Evolutionary conservation across 2,113 vertebrate species (phyloP).

Genomic region (Toxotes jaculatrix): DNA sequence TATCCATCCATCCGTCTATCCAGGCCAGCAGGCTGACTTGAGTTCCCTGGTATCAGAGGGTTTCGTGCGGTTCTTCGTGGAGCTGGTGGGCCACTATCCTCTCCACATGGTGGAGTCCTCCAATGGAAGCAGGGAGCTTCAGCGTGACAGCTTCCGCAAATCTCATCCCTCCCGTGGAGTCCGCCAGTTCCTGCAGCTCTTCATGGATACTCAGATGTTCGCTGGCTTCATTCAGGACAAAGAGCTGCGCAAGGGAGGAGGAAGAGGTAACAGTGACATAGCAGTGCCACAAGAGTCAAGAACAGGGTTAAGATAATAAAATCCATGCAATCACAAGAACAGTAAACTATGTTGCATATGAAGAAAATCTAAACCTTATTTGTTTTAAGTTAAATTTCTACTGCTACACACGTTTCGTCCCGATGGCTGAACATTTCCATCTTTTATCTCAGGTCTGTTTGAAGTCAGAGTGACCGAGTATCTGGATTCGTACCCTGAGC

Average conservation of each 20-base stretch:
- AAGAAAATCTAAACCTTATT: neutral
- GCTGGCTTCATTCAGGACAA: conserved; percentile 97
- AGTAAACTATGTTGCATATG: neutral
- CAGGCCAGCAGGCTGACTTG: conserved; percentile 76
- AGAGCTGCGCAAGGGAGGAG: conserved; percentile 90
- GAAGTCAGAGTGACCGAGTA: conserved; percentile 92
- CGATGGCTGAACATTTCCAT: neutral
- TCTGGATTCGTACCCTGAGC: conserved; percentile 89
- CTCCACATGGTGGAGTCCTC: conserved; percentile 89
- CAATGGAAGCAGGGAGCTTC: conserved; percentile 87
- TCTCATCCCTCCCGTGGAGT: conserved; percentile 90
- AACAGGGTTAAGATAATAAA: neutral
- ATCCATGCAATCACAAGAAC: neutral
- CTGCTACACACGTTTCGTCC: no score
- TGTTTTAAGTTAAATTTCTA: neutral
- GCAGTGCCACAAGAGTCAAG: neutral
- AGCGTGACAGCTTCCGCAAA: conserved; percentile 93
- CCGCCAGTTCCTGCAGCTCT: conserved; percentile 94
- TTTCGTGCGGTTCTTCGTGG: conserved; percentile 96
- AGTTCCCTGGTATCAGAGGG: conserved; percentile 92
- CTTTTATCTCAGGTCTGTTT: conserved; percentile 89
- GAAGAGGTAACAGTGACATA: conserved; percentile 83
- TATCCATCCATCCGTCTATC: neutral
- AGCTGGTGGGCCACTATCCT: conserved; percentile 95
- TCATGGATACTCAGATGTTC: conserved; percentile 99